A percentile compares a stretch with the other conserved stretches of the same genome.
Evolutionary conservation across 2,797 vertebrate species (phyloP).

Genomic region (Ambastaia sidthimunki): DNA sequence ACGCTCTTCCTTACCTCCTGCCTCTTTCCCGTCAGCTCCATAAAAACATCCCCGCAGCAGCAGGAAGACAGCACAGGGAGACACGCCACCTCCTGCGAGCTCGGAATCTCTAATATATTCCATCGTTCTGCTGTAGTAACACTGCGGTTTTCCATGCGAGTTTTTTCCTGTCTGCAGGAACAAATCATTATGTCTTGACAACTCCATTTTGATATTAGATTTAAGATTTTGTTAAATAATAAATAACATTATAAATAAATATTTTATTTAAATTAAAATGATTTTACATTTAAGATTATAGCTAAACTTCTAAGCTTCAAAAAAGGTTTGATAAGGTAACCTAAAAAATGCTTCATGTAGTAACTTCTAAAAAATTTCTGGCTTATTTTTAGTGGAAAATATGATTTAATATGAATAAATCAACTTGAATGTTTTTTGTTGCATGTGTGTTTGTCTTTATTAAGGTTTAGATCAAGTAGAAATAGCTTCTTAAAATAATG

Average conservation of each 20-base stretch:
- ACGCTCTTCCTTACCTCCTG: constrained; percentile 42
- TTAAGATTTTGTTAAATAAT: too few species aligned
- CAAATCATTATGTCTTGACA: not conserved
- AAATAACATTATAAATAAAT: too few species aligned
- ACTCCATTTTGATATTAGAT: not conserved
- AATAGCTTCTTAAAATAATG: not conserved
- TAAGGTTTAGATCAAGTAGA: not conserved
- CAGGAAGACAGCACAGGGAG: constrained; percentile 38
- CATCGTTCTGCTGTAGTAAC: not conserved
- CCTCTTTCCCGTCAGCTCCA: constrained; percentile 42
- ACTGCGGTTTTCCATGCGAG: not conserved
- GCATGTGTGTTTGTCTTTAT: not conserved
- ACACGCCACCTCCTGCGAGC: constrained; percentile 7
- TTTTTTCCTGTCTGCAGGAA: not conserved
- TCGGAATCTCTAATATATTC: constrained; percentile 16
- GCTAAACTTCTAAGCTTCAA: not conserved
- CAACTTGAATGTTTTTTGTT: not conserved
- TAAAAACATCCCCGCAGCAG: constrained; percentile 50
- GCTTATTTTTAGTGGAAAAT: not conserved
- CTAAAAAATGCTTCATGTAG: too few species aligned
- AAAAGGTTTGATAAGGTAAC: not conserved
- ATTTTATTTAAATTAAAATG: too few species aligned
- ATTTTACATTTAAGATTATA: not conserved
- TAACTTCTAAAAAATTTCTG: not conserved
- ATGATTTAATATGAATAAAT: not conserved